Base-by-base conservation (phyloP, 2,797 vertebrate species). In the Allobates femoralis region DNA sequence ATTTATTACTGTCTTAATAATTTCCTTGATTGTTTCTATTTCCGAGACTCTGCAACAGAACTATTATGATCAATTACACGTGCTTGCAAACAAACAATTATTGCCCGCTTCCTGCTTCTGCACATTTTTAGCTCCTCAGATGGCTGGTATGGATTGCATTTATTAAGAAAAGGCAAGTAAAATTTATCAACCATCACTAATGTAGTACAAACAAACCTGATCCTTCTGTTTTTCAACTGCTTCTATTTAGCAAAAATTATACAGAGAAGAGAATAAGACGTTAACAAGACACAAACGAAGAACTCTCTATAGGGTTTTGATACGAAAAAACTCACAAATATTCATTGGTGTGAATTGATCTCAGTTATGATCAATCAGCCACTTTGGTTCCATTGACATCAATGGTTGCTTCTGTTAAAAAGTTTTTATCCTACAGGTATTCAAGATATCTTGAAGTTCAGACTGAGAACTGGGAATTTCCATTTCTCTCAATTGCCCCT, bases 1-100 rank as follows among this genome's bases (percentile, higher is more conserved):
- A 74, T 75, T 46, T 83, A 58, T 83, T 73, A 83, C 71, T 74
- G 81, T 62, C 81, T 58, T 83, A 83, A 83, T 83, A 74, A 74
- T 75, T 62, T 83, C 81, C 81, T 74, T 83, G 67, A 83, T 83
- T 83, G 81, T 83, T 83, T 74, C 81, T 83, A 83, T 83, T 83
- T 83, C 81, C 69, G 81, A 83, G 81, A n/a, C 51, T 62, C 26
- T 46, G 81, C 26, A 60, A 26, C 55, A 74, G 67, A 56, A 37
- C 67, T 60, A 83, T 83, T 83, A 75, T 19, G 55, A 83, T 83
- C 81, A 83, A 83, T 83, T 74, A 83, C 55, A 60, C 69, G 34
- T 83, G 34, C 53, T 46, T 74, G 69, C 69, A 83, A 83, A 83
- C 67, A 83, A 71, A 83, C 46, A 83, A 74, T 83, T 83, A 83